phyloP scores from a whole-genome alignment of 2,888 invertebrate species.

The Nebria brevicollis region DNA sequence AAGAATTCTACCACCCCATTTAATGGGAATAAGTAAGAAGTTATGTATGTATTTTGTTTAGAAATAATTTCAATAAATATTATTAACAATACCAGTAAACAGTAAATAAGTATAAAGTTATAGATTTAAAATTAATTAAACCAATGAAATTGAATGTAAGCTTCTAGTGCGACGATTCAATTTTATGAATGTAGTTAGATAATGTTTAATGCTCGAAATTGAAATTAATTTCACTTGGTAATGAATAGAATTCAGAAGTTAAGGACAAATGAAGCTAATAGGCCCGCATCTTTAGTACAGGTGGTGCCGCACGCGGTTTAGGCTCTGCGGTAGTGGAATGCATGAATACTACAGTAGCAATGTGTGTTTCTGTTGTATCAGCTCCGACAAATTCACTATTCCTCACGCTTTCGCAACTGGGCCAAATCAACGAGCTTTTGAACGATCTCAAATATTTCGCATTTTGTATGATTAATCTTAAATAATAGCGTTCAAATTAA shows the following conservation, averaged over 20 bases:
- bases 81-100: too few relatives aligned
- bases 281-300: constrained; percentile 54
- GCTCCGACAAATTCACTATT: background rate
- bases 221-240: constrained; percentile 34
- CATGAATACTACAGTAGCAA: constrained; percentile 37
- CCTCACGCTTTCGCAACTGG: background rate
- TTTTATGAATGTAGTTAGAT: background rate
- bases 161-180: background rate
- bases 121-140: background rate
- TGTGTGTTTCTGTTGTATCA: background rate
- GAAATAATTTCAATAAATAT: too few relatives aligned
- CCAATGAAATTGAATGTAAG: background rate
- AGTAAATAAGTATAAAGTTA: too few relatives aligned
- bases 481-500: background rate
- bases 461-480: background rate
- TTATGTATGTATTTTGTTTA: too few relatives aligned
- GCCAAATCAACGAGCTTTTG: too few relatives aligned
- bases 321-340: constrained; percentile 14
- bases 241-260: constrained; percentile 48
- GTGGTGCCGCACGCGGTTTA: constrained; percentile 48
- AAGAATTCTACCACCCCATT: too few relatives aligned
- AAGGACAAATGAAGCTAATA: constrained; percentile 54
- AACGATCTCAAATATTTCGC: too few relatives aligned
- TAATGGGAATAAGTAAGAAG: too few relatives aligned
- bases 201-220: background rate